These are phyloP conservation scores for Montipora efflorescens DNA, from an alignment of 64 coral and sea anemone species.

Conservation along the genomic window DNA sequence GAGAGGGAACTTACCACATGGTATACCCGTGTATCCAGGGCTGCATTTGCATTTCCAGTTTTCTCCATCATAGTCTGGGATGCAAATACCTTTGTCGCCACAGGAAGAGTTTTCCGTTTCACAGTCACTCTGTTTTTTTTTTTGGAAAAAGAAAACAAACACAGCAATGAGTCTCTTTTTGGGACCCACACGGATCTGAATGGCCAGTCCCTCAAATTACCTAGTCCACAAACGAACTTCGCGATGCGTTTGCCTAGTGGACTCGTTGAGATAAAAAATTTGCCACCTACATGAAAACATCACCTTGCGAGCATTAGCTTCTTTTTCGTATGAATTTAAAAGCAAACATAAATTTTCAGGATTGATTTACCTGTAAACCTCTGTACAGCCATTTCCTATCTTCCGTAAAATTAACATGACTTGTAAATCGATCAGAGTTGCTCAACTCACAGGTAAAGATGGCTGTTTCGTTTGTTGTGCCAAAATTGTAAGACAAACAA, in stretches of 20 bases:
- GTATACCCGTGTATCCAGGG: background rate
- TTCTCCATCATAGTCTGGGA: background rate
- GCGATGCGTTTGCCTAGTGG: too few species aligned
- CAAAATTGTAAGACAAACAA: slow-evolving; percentile 25
- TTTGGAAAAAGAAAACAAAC: background rate
- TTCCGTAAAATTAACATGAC: background rate
- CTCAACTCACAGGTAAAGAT: background rate
- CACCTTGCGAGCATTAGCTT: too few species aligned
- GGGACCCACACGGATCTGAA: too few species aligned
- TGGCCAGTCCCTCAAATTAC: too few species aligned
- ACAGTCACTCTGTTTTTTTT: background rate
- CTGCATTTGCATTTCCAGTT: background rate
- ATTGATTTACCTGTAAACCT: background rate
- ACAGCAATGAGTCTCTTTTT: too few species aligned
- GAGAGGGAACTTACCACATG: background rate
- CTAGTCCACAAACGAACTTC: too few species aligned
- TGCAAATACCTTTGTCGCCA: background rate
- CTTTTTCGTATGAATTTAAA: too few species aligned
- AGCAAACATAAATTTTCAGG: too few species aligned
- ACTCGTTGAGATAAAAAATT: too few species aligned
- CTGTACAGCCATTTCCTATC: background rate
- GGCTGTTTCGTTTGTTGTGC: background rate
- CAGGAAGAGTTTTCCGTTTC: background rate
- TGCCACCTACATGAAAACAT: too few species aligned
- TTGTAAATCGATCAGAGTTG: slow-evolving; percentile 1